These are phyloP conservation scores for Chrysemys picta DNA, from an alignment of 2,113 vertebrate genomes.

Conservation along the genomic window DNA sequence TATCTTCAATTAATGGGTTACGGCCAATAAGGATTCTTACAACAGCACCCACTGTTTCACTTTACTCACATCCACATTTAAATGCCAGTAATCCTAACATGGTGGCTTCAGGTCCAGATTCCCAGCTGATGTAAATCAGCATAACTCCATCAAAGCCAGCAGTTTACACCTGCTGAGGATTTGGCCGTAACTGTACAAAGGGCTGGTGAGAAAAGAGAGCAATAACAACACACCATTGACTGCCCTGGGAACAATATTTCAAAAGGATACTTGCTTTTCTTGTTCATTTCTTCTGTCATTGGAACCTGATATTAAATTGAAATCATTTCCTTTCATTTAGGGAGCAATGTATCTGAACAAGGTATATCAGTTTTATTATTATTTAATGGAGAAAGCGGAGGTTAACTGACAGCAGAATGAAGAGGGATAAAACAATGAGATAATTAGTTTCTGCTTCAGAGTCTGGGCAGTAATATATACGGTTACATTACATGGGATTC, in stretches of 20 bases:
- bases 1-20: not conserved
- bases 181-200: not conserved
- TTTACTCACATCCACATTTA: not conserved
- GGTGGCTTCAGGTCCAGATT: not conserved
- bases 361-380: slow-evolving; percentile 40
- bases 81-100: not conserved
- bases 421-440: slow-evolving; percentile 38
- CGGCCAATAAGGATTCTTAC: not conserved
- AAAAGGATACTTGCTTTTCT: slow-evolving; percentile 33
- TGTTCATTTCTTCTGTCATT: slow-evolving; percentile 56
- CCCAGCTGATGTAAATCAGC: not conserved
- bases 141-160: not conserved
- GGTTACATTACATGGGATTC: slow-evolving; percentile 56
- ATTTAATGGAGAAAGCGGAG: slow-evolving; percentile 52
- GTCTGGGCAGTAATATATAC: not conserved
- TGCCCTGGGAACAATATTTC: slow-evolving; percentile 42
- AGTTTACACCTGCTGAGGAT: not conserved
- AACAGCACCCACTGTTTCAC: not conserved
- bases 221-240: not conserved
- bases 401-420: slow-evolving; percentile 40
- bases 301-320: slow-evolving; percentile 41
- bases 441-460: slow-evolving; percentile 31
- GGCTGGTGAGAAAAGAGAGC: slow-evolving; percentile 20
- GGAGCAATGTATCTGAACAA: slow-evolving; percentile 39
- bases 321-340: slow-evolving; percentile 41